phyloP scores from a whole-genome alignment of 1,140 invertebrate species.

The Sitophilus oryzae region DNA sequence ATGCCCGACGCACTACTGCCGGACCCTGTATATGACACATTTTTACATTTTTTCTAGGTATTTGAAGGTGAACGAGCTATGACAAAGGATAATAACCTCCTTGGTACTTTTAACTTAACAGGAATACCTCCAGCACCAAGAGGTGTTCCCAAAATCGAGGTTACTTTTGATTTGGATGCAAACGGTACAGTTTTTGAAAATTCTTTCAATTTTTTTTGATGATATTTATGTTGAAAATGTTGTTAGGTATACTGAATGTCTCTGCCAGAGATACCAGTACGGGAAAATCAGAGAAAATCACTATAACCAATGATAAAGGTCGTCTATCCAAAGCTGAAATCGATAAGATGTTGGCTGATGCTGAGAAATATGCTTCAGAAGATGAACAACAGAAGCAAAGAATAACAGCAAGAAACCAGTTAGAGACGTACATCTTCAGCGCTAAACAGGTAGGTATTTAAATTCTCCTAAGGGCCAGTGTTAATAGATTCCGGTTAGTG shows the following conservation, averaged over 20 bases:
- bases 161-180: constrained; percentile 73
- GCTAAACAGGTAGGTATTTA: constrained; percentile 58
- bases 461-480: background rate
- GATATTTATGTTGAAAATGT: too few relatives aligned
- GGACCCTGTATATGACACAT: too few relatives aligned
- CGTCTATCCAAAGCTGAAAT: constrained; percentile 86
- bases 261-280: constrained; percentile 72
- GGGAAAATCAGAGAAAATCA: constrained; percentile 69
- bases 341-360: constrained; percentile 82
- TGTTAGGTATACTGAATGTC: constrained; percentile 65
- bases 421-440: constrained; percentile 79
- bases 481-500: constrained; percentile 5
- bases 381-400: constrained; percentile 60
- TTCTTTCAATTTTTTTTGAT: too few relatives aligned
- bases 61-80: constrained; percentile 42
- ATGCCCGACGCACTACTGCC: too few relatives aligned
- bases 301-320: constrained; percentile 91
- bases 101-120: constrained; percentile 57
- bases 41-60: constrained; percentile 26
- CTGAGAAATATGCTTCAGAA: constrained; percentile 63
- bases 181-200: constrained; percentile 62
- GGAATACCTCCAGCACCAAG: constrained; percentile 72
- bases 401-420: constrained; percentile 66
- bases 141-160: constrained; percentile 88
- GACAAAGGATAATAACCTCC: constrained; percentile 42